phyloP scores from a whole-genome alignment of 2,113 vertebrate species.

The Gnathonemus echidnorhynchus region DNA sequence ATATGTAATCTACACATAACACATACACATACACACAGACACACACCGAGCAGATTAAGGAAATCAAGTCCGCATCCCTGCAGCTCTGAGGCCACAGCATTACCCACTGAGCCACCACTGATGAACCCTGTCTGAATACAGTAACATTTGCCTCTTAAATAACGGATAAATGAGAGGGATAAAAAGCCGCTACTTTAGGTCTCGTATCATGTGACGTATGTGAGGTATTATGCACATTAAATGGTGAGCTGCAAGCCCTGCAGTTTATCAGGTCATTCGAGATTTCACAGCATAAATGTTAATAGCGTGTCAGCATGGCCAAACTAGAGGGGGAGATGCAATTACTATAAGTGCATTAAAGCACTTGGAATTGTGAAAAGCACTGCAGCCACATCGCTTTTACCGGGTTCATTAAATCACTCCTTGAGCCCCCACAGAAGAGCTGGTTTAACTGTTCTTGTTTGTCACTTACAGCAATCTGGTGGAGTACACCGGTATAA shows the following conservation, averaged over 20 bases:
- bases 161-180: not conserved
- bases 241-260: not conserved
- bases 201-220: not conserved
- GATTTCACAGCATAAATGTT: not conserved
- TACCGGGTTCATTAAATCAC: conserved; percentile 11
- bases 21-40: not conserved
- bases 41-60: not conserved
- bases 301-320: not conserved
- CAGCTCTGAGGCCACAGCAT: not conserved
- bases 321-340: not conserved
- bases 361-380: conserved; percentile 38
- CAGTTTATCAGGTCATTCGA: not conserved
- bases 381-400: not conserved
- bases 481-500: conserved; percentile 4
- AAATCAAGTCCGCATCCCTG: not conserved
- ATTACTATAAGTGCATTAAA: conserved; percentile 7
- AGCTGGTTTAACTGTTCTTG: not conserved
- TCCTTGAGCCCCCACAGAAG: not conserved
- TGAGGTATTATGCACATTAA: not conserved
- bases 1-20: not conserved
- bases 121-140: not conserved
- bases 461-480: not conserved
- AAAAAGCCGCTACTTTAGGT: not conserved
- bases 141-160: not conserved
- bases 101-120: not conserved